These are phyloP conservation scores for Chrysopa pallens DNA, from an alignment of 1,140 invertebrate genomes.

Conservation along the genomic window DNA sequence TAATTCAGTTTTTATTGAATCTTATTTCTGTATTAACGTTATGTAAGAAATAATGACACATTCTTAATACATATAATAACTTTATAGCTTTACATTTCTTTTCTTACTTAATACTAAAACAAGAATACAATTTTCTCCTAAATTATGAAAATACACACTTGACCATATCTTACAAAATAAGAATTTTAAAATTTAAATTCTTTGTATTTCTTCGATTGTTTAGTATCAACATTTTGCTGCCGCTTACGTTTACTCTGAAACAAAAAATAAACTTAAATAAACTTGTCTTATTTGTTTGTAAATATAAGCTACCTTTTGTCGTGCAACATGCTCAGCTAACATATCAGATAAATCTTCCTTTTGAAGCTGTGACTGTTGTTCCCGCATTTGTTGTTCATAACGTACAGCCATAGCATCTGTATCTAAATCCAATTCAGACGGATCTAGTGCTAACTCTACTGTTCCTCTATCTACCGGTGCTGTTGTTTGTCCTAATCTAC, in stretches of 20 bases:
- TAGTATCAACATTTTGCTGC: slow-evolving; percentile 72
- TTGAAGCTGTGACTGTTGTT: slow-evolving; percentile 70
- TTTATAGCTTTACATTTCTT: too few relatives aligned
- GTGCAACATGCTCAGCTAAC: slow-evolving; percentile 92
- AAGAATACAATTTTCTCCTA: too few relatives aligned
- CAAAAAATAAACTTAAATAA: slow-evolving; percentile 14
- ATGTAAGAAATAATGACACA: too few relatives aligned
- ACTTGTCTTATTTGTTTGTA: slow-evolving; percentile 4
- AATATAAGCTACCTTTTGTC: slow-evolving; percentile 54
- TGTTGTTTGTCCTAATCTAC: slow-evolving; percentile 13
- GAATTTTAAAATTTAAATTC: slow-evolving; percentile 85
- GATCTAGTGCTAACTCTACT: slow-evolving; percentile 90
- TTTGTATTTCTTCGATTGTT: slow-evolving; percentile 90
- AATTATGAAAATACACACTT: too few relatives aligned
- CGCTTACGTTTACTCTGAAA: slow-evolving; percentile 80
- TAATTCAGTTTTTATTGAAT: too few relatives aligned
- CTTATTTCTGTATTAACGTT: too few relatives aligned
- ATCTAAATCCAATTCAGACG: slow-evolving; percentile 91
- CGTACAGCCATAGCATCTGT: slow-evolving; percentile 89
- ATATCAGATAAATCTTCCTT: slow-evolving; percentile 96
- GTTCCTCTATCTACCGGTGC: slow-evolving; percentile 34
- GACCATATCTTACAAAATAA: too few relatives aligned
- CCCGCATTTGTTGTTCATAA: slow-evolving; percentile 90
- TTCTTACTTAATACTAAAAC: too few relatives aligned
- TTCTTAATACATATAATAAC: too few relatives aligned